A percentile compares a stretch with the other conserved stretches of the same genome.
These are phyloP conservation scores for Charanyca ferruginea DNA, from an alignment of 2,888 invertebrate species.

Conservation along the genomic window DNA sequence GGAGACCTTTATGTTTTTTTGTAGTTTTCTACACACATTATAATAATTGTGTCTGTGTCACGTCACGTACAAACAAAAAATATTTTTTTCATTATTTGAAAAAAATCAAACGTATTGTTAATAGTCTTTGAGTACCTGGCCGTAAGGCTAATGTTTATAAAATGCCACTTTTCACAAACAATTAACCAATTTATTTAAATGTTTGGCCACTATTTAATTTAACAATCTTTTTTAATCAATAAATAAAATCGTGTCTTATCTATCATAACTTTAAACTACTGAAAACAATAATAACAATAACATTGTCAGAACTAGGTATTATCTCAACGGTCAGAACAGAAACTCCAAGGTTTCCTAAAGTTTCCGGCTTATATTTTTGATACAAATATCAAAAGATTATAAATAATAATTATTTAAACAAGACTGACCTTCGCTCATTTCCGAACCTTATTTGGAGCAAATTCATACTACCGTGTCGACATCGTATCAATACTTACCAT, in stretches of 20 bases:
- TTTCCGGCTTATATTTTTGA: constrained; percentile 47
- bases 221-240: too few species aligned
- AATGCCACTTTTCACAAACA: too few species aligned
- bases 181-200: too few species aligned
- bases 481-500: neutral
- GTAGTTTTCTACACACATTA: neutral
- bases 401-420: constrained; percentile 44
- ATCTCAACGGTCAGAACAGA: neutral
- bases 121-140: too few species aligned
- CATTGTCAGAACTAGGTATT: neutral
- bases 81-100: neutral
- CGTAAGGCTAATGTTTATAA: too few species aligned
- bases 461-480: constrained; percentile 27
- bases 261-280: neutral
- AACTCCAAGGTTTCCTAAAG: constrained; percentile 37
- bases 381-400: constrained; percentile 42
- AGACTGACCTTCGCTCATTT: constrained; percentile 42
- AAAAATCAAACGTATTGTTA: too few species aligned
- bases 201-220: too few species aligned
- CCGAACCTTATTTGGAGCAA: constrained; percentile 33
- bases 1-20: constrained; percentile 20
- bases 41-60: neutral
- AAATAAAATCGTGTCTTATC: neutral
- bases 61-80: neutral
- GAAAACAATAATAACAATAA: constrained; percentile 22